A percentile compares a stretch with the other conserved stretches of the same genome.
Evolutionary conservation across 2,888 invertebrate species (phyloP).

Genomic region (Microplitis deprimator): DNA sequence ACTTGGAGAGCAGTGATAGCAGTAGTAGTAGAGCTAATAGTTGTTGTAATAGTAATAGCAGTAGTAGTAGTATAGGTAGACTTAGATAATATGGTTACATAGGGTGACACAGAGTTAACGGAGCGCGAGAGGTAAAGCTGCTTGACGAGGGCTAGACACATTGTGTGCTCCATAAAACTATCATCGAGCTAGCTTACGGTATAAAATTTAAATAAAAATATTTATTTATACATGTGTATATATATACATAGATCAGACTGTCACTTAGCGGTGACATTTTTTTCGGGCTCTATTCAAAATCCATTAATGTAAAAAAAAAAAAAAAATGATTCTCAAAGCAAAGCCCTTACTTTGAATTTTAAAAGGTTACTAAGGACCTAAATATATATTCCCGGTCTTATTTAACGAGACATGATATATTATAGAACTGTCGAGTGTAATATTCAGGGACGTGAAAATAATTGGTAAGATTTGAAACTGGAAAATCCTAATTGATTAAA

Average conservation of each 20-base stretch:
- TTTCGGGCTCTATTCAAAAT: too few relatives aligned
- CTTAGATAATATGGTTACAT: slow-evolving; percentile 42
- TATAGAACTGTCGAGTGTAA: too few relatives aligned
- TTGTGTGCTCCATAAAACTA: neutral
- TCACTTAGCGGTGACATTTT: too few relatives aligned
- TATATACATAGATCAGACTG: neutral
- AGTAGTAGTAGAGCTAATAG: slow-evolving; percentile 22
- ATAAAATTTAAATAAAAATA: slow-evolving; percentile 24
- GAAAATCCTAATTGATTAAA: too few relatives aligned
- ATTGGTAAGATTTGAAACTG: too few relatives aligned
- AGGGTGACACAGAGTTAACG: slow-evolving; percentile 46
- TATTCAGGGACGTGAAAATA: too few relatives aligned
- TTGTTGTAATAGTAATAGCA: slow-evolving; percentile 1
- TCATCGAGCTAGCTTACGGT: neutral
- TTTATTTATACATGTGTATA: slow-evolving; percentile 5
- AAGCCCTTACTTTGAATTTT: too few relatives aligned
- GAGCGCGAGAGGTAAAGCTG: slow-evolving; percentile 34
- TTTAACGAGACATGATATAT: too few relatives aligned
- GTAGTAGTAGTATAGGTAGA: slow-evolving; percentile 15
- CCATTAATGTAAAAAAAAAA: too few relatives aligned
- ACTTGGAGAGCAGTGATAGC: neutral
- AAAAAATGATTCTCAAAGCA: too few relatives aligned
- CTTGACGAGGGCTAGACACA: slow-evolving; percentile 15
- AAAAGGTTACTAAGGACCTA: too few relatives aligned
- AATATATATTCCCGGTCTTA: too few relatives aligned